A percentile compares a stretch with the other conserved stretches of the same genome.
Conservation (phyloP, 2,113 vertebrate genomes). For the Seriola rivoliana region DNA sequence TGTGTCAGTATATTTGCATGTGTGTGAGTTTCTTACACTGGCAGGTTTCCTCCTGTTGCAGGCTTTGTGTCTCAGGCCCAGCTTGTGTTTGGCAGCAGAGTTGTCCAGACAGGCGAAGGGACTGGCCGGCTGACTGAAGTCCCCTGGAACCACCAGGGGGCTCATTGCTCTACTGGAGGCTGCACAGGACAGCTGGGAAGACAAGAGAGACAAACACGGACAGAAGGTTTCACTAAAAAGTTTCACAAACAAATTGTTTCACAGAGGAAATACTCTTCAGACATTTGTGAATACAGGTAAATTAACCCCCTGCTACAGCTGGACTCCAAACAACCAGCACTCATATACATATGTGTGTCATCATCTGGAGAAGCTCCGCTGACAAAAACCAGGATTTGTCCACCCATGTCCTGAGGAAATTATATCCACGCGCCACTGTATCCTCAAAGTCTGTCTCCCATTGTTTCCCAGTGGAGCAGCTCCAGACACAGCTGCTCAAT, state of each 20-base stretch:
- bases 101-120: conserved; percentile 87
- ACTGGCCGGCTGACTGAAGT: conserved; percentile 87
- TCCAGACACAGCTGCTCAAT: conserved; percentile 18
- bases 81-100: conserved; percentile 90
- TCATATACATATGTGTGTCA: background rate
- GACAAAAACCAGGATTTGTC: conserved; percentile 4
- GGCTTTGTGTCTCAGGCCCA: conserved; percentile 87
- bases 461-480: background rate
- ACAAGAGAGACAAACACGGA: background rate
- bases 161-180: conserved; percentile 79
- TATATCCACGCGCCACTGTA: conserved; percentile 10
- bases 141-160: conserved; percentile 80
- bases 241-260: background rate
- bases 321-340: background rate
- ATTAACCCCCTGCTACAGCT: background rate
- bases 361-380: conserved; percentile 7
- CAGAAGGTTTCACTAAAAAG: conserved; percentile 11
- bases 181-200: conserved; percentile 82
- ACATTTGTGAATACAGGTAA: background rate
- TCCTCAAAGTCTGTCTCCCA: background rate
- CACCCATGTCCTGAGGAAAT: conserved; percentile 27
- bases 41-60: conserved; percentile 81
- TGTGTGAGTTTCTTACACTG: conserved; percentile 76
- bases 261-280: background rate
- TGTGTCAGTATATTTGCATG: background rate